Evolutionary conservation across 2,113 vertebrate species (phyloP).

Genomic region (Ameiurus melas): DNA sequence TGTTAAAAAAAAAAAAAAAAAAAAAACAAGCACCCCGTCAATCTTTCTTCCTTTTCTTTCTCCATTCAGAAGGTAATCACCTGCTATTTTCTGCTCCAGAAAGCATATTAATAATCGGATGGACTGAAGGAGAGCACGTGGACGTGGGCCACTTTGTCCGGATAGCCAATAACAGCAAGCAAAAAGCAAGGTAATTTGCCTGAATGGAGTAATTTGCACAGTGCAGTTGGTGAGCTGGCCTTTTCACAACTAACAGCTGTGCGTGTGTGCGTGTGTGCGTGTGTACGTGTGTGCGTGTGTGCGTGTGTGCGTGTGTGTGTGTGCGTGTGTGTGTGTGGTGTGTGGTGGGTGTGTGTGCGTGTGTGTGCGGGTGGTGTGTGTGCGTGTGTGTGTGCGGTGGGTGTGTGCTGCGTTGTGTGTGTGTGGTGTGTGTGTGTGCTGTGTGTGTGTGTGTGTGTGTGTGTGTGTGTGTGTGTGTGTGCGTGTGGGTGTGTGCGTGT

Average conservation of each 20-base stretch:
- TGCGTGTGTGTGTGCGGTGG: not conserved
- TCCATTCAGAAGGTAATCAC: slow-evolving; percentile 47
- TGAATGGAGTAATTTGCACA: slow-evolving; percentile 54
- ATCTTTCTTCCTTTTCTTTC: slow-evolving; percentile 40
- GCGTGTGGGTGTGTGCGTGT: not conserved
- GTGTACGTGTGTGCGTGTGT: slow-evolving; percentile 23
- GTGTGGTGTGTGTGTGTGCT: not conserved
- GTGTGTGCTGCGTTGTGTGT: too few relatives aligned
- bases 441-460: not conserved
- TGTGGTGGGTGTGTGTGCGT: too few relatives aligned
- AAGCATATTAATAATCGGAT: slow-evolving; percentile 52
- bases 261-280: slow-evolving; percentile 13
- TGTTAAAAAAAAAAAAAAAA: slow-evolving; percentile 18
- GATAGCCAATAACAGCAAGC: slow-evolving; percentile 49
- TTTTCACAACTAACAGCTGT: slow-evolving; percentile 40
- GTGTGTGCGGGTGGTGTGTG: not conserved
- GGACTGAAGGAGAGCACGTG: slow-evolving; percentile 14
- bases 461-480: not conserved
- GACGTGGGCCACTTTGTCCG: slow-evolving; percentile 45
- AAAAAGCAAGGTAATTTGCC: slow-evolving; percentile 51
- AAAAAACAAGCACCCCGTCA: slow-evolving; percentile 38
- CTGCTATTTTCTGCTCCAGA: slow-evolving; percentile 46
- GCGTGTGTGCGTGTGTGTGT: not conserved
- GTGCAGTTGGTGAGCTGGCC: slow-evolving; percentile 49
- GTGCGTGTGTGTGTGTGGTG: not conserved